Evolutionary conservation across 2,888 invertebrate species (phyloP).

Genomic region (Drosophila glabriapex): DNA sequence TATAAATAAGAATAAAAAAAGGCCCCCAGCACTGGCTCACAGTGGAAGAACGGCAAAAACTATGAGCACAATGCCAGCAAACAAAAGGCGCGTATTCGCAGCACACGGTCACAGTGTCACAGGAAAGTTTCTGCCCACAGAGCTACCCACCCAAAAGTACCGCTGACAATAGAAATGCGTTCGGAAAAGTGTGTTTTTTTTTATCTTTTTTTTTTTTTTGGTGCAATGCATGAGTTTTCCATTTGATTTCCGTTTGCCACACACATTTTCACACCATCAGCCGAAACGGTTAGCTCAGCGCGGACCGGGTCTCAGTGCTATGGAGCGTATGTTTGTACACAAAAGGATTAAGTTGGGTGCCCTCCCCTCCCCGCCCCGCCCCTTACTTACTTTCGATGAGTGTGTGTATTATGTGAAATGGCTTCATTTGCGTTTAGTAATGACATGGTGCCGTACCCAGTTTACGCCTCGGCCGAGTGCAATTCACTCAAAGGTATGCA

Average conservation of each 20-base stretch:
- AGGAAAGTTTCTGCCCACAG: constrained; percentile 62
- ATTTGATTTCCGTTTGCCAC: constrained; percentile 79
- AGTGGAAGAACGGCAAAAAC: constrained; percentile 54
- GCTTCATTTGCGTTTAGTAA: constrained; percentile 68
- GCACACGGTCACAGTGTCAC: constrained; percentile 71
- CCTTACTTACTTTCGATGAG: constrained; percentile 8
- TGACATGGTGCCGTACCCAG: constrained; percentile 39
- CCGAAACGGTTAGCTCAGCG: constrained; percentile 21
- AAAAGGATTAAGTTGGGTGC: constrained; percentile 75
- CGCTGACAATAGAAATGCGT: constrained; percentile 78
- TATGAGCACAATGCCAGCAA: constrained; percentile 66
- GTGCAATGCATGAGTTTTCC: constrained; percentile 77
- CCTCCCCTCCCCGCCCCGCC: neutral
- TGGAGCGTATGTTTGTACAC: constrained; percentile 64
- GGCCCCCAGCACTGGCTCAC: constrained; percentile 19
- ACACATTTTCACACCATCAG: constrained; percentile 48
- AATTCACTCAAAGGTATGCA: constrained; percentile 2
- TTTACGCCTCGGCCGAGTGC: constrained; percentile 9
- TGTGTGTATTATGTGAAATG: constrained; percentile 49
- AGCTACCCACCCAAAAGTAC: constrained; percentile 55
- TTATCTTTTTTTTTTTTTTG: constrained; percentile 16
- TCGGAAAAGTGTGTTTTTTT: constrained; percentile 58
- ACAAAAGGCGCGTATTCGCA: constrained; percentile 68
- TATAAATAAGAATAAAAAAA: constrained; percentile 36
- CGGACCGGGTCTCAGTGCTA: constrained; percentile 16